Evolutionary conservation across 2,797 vertebrate species (phyloP).

Genomic region (Sebastes vulpes): DNA sequence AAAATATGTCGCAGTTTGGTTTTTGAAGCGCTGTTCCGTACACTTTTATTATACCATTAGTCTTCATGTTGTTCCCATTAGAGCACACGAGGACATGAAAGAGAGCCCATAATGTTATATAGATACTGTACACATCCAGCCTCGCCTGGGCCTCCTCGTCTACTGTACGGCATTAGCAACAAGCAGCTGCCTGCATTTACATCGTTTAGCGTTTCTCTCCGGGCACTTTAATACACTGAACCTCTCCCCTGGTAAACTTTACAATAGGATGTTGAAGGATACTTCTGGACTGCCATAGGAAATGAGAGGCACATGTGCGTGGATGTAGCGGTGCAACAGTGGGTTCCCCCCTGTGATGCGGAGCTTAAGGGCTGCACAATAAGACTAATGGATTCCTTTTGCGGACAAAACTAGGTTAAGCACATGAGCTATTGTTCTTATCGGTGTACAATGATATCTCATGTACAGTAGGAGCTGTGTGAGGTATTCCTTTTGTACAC

Average conservation of each 20-base stretch:
- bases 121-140: conserved; percentile 77
- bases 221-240: conserved; percentile 90
- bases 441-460: conserved; percentile 54
- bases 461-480: conserved; percentile 31
- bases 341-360: conserved; percentile 64
- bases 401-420: conserved; percentile 75
- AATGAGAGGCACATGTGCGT: conserved; percentile 85
- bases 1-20: conserved; percentile 16
- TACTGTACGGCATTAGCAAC: conserved; percentile 88
- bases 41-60: conserved; percentile 90
- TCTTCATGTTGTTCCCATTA: conserved; percentile 96
- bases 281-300: conserved; percentile 79
- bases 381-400: conserved; percentile 85
- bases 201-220: conserved; percentile 87
- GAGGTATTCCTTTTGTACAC: conserved; percentile 43
- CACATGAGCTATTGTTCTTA: conserved; percentile 75
- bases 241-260: conserved; percentile 90
- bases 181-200: conserved; percentile 94
- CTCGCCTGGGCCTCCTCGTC: conserved; percentile 72
- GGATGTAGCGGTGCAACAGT: conserved; percentile 59
- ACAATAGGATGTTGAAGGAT: conserved; percentile 89
- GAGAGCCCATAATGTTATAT: conserved; percentile 91
- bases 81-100: conserved; percentile 92
- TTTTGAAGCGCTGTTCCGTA: conserved; percentile 81
- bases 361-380: conserved; percentile 75